A percentile compares a stretch with the other conserved stretches of the same genome.
Evolutionary conservation across 2,888 invertebrate species (phyloP).

Genomic region (Epinotia demarniana): DNA sequence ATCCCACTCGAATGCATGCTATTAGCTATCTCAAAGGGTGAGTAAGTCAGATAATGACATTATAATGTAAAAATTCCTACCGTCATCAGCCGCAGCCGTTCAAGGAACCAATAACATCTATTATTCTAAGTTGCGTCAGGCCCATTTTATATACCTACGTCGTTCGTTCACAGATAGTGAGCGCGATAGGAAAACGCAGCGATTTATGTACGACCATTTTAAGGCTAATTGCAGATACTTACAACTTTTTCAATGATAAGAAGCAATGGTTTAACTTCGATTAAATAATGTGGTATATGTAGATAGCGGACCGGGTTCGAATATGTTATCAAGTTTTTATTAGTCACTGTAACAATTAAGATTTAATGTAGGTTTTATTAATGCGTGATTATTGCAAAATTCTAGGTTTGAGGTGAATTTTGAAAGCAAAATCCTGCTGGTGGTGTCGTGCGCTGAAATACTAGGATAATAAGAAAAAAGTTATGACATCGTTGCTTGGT

Average conservation of each 20-base stretch:
- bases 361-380: no score
- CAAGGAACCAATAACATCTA: slow-evolving; percentile 35
- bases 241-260: not conserved
- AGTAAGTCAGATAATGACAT: slow-evolving; percentile 42
- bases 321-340: not conserved
- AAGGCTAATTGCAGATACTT: slow-evolving; percentile 72
- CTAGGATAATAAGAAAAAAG: no score
- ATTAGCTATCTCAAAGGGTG: slow-evolving; percentile 25
- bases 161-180: slow-evolving; percentile 51
- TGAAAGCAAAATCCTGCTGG: no score
- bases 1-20: slow-evolving; percentile 6
- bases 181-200: slow-evolving; percentile 60
- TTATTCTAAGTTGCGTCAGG: slow-evolving; percentile 41
- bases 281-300: slow-evolving; percentile 1
- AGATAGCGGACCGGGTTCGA: not conserved
- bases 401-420: no score
- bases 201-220: slow-evolving; percentile 70
- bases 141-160: slow-evolving; percentile 31
- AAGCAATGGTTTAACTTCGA: not conserved
- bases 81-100: slow-evolving; percentile 29
- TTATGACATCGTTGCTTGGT: no score
- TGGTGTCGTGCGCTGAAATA: no score
- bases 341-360: no score
- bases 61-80: slow-evolving; percentile 44
- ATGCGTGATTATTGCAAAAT: no score